These are phyloP conservation scores for Amaurobius ferox DNA, from an alignment of 2,888 invertebrate genomes.

Conservation along the genomic window DNA sequence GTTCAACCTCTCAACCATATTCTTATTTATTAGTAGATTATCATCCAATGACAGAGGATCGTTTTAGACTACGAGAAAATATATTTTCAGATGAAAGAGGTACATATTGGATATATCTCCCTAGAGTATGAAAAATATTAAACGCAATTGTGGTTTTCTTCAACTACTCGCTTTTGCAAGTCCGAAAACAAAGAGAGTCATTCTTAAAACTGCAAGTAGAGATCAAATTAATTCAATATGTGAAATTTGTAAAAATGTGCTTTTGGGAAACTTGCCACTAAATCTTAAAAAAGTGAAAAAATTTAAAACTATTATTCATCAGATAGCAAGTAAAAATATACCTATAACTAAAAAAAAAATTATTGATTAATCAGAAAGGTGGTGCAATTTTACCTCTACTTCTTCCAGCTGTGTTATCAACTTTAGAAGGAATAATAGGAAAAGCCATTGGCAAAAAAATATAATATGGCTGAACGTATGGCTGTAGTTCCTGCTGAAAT, in stretches of 20 bases:
- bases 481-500: background rate
- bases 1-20: constrained; percentile 44
- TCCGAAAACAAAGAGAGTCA: background rate
- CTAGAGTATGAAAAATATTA: background rate
- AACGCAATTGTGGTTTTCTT: background rate
- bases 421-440: constrained; percentile 11
- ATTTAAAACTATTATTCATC: background rate
- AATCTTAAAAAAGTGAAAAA: constrained; percentile 24
- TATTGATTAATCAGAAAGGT: constrained; percentile 35
- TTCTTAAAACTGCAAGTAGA: background rate
- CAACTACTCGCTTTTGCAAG: background rate
- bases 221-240: constrained; percentile 6
- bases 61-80: constrained; percentile 50
- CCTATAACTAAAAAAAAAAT: background rate
- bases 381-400: constrained; percentile 46
- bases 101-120: background rate
- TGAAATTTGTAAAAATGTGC: constrained; percentile 39
- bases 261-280: constrained; percentile 22
- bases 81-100: background rate
- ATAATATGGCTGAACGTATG: background rate
- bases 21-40: constrained; percentile 73
- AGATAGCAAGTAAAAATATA: constrained; percentile 7
- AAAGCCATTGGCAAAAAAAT: constrained; percentile 28
- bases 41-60: constrained; percentile 68
- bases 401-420: constrained; percentile 12